Evolutionary conservation across 2,888 invertebrate genomes (phyloP).

Genomic region (Petrolisthes manimaculis): DNA sequence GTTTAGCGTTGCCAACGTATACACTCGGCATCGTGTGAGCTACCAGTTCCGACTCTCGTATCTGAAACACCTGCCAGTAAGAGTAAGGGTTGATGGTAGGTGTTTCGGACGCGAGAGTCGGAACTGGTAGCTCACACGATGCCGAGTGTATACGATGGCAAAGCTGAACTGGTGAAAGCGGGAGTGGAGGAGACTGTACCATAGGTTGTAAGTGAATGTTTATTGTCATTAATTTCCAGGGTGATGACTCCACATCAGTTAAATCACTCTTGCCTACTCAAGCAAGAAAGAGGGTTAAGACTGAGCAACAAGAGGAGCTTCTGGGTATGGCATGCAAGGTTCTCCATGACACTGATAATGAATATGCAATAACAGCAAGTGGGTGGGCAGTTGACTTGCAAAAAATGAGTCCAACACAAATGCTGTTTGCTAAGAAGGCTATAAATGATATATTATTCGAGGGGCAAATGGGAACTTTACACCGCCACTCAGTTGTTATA

Average conservation of each 20-base stretch:
- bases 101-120: too few relatives aligned
- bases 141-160: too few relatives aligned
- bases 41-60: too few relatives aligned
- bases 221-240: slow-evolving; percentile 34
- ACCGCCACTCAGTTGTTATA: slow-evolving; percentile 37
- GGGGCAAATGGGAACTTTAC: slow-evolving; percentile 45
- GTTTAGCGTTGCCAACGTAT: too few relatives aligned
- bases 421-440: slow-evolving; percentile 37
- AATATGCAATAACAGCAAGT: slow-evolving; percentile 41
- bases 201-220: slow-evolving; percentile 16
- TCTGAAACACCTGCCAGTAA: too few relatives aligned
- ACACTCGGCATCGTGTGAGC: too few relatives aligned
- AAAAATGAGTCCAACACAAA: slow-evolving; percentile 45
- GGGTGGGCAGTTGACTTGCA: slow-evolving; percentile 41
- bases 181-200: too few relatives aligned
- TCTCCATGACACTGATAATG: slow-evolving; percentile 30
- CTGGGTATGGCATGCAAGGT: slow-evolving; percentile 27
- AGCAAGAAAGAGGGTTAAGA: slow-evolving; percentile 26
- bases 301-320: slow-evolving; percentile 28
- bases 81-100: too few relatives aligned
- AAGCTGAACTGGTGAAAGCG: too few relatives aligned
- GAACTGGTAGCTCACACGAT: too few relatives aligned
- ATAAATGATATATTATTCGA: slow-evolving; percentile 39
- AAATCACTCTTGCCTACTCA: slow-evolving; percentile 19
- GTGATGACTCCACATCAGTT: slow-evolving; percentile 42